Conservation (phyloP, 2,797 vertebrate species). For the Muraenolepis orangiensis region DNA sequence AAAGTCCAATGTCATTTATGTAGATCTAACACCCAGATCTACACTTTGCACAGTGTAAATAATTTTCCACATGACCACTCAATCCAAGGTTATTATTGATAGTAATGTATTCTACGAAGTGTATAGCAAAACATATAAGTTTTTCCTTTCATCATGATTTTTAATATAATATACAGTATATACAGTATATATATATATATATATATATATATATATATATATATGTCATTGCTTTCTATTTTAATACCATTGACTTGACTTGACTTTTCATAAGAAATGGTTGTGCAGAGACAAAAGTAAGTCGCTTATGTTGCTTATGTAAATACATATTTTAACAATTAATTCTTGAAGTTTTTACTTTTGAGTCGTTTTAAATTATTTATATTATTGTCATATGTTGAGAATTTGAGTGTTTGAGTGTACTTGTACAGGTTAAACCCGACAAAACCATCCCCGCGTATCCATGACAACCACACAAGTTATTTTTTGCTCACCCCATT, state of each 20-base stretch:
- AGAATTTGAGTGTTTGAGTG: neutral
- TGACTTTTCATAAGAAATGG: neutral
- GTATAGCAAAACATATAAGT: neutral
- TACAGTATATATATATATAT: too few species aligned
- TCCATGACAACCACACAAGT: neutral
- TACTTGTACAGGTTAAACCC: neutral
- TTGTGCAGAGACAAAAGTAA: neutral
- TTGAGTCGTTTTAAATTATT: too few species aligned
- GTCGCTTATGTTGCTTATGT: neutral
- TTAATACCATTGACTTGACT: too few species aligned
- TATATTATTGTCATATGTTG: too few species aligned
- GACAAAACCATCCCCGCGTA: too few species aligned
- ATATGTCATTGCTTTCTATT: neutral
- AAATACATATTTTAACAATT: too few species aligned
- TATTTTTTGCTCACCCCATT: neutral
- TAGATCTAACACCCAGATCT: too few species aligned
- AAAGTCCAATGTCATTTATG: neutral
- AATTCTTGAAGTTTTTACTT: neutral
- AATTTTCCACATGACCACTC: neutral
- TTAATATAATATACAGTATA: too few species aligned
- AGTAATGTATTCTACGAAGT: neutral
- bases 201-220: too few species aligned
- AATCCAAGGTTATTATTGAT: neutral
- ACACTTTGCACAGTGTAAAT: neutral
- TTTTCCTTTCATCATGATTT: neutral